These are phyloP conservation scores for Drosophila suboccidentalis DNA, from an alignment of 2,888 invertebrate genomes.

Conservation along the genomic window DNA sequence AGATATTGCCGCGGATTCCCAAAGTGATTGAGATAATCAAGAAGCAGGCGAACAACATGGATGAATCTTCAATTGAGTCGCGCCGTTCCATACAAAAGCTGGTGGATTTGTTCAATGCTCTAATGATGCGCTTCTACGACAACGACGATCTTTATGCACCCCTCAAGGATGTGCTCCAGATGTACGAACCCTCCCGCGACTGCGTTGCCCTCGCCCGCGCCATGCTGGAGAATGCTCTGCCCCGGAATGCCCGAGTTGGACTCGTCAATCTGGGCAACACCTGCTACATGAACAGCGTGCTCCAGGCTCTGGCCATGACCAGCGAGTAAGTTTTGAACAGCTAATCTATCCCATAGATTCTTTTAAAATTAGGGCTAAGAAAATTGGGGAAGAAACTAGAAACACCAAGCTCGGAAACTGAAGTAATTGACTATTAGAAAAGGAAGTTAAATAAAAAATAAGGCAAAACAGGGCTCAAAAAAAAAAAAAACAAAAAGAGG, in stretches of 20 bases:
- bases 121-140: conserved; percentile 87
- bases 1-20: conserved; percentile 86
- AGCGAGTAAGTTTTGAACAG: conserved; percentile 87
- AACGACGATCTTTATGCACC: conserved; percentile 86
- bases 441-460: no score
- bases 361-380: no score
- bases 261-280: conserved; percentile 94
- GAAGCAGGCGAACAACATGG: conserved; percentile 86
- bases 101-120: conserved; percentile 87
- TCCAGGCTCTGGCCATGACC: conserved; percentile 94
- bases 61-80: conserved; percentile 87
- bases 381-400: no score
- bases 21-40: conserved; percentile 87
- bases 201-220: conserved; percentile 83
- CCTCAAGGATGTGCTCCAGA: conserved; percentile 85
- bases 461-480: no score
- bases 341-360: no score
- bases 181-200: conserved; percentile 86
- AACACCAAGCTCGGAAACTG: no score
- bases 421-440: no score
- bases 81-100: conserved; percentile 87
- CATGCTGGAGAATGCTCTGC: conserved; percentile 63
- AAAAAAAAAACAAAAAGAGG: no score
- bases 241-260: conserved; percentile 87
- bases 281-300: conserved; percentile 95